Evolutionary conservation across 2,888 invertebrate genomes (phyloP), one percentile per base, ranked within the genome.

Genomic region (Nephrotoma flavescens): DNA sequence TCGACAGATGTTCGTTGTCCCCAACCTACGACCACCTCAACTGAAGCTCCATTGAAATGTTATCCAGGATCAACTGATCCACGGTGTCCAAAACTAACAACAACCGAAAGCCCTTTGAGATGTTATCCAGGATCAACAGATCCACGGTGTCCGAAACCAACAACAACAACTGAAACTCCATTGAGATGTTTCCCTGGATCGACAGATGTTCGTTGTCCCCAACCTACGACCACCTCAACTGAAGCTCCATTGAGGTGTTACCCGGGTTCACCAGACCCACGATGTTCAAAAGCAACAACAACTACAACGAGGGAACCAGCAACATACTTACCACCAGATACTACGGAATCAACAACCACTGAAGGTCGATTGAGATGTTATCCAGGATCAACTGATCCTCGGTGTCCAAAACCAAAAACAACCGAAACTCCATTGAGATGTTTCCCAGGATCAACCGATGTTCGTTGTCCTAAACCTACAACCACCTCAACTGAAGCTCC

Each of bases 151-250:
- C 90, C 90, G 42, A 89, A 90, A 41, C 0, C 42, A 85, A 85
- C 85, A 85, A 42, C 41, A 6, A 42, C 85, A 3, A 86, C 57
- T 6, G 12, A 44, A 84, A 0, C 47, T 88, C 87, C n/a, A 89
- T 89, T 87, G 1, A 88, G 87, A 0, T 90, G 91, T 86, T 90
- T 88, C 87, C 91, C 90, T 42, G 89, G 90, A 5, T 91, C 91
- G 85, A 90, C 89, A 0, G 88, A 88, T 87, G 31, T 3, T 91
- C 91, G 91, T 52, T 91, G 91, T 85, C 90, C 90, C 0, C 87
- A 88, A 15, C 87, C 87, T 41, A 47, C 87, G 87, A 89, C 88
- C 85, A 41, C 83, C 0, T n/a, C 45, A 45, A 15, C 86, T 7
- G 87, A 88, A 19, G 52, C 88, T 57, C 86, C 88, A 41, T 12